A percentile compares a stretch with the other conserved stretches of the same genome.
Conservation (phyloP, 2,797 vertebrate genomes). For the Falco cherrug region DNA sequence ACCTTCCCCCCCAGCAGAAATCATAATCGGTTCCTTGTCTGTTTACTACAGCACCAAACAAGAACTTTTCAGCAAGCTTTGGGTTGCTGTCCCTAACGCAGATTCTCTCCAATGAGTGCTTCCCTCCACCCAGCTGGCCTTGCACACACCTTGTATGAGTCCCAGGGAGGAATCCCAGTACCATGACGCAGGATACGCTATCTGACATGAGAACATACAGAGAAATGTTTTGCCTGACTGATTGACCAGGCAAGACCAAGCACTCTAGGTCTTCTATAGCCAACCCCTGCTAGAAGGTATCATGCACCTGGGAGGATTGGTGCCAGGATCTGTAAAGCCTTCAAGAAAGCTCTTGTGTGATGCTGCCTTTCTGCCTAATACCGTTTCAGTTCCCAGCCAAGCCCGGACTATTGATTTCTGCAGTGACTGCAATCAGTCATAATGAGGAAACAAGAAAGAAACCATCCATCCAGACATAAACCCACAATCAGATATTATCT, state of each 20-base stretch:
- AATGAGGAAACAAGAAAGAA: constrained; percentile 48
- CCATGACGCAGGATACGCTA: accelerated
- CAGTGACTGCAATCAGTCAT: constrained; percentile 56
- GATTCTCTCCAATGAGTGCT: not conserved
- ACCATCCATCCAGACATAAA: constrained; percentile 47
- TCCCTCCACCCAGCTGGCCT: not conserved
- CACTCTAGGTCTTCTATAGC: not conserved
- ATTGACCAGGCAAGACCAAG: not conserved
- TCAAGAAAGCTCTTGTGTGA: constrained; percentile 30
- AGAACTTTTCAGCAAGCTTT: not conserved
- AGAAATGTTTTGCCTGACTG: not conserved
- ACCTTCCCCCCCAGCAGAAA: accelerated
- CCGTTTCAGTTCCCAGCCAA: not conserved
- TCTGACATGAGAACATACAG: not conserved
- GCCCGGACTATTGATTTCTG: constrained; percentile 60
- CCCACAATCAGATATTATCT: constrained; percentile 40
- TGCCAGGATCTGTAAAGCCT: constrained; percentile 51
- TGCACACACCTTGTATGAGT: not conserved
- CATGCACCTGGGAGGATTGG: not conserved
- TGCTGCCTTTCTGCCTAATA: constrained; percentile 8
- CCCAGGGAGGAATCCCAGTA: not conserved
- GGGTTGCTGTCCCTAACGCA: not conserved
- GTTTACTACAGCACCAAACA: not conserved
- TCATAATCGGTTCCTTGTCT: not conserved
- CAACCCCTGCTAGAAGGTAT: not conserved